phyloP scores from a whole-genome alignment of 2,113 vertebrate genomes.

The Todiramphus saurophagus region DNA sequence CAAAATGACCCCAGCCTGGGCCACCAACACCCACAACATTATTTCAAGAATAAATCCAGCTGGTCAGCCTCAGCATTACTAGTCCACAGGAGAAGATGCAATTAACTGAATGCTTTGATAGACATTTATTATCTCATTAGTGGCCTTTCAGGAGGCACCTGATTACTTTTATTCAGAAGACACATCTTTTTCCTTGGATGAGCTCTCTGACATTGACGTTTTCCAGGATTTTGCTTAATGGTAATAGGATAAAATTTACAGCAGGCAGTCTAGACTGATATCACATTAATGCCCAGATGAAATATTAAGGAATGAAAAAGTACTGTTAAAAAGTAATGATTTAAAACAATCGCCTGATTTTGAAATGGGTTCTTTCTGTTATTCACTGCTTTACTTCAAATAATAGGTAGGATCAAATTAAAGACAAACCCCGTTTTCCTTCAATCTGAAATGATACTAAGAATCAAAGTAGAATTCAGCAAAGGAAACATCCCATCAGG shows the following conservation, averaged over 20 bases:
- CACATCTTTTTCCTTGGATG: not conserved
- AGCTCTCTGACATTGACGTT: not conserved
- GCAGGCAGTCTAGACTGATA: not conserved
- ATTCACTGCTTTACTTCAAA: not conserved
- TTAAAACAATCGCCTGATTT: not conserved
- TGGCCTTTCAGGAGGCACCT: not conserved
- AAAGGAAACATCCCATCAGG: not conserved
- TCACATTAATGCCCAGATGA: not conserved
- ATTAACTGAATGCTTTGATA: not conserved
- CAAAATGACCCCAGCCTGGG: not conserved
- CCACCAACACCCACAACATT: rapidly evolving
- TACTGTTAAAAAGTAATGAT: not conserved
- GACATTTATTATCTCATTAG: not conserved
- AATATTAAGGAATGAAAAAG: not conserved
- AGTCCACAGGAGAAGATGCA: not conserved
- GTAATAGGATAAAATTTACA: not conserved
- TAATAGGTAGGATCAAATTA: not conserved
- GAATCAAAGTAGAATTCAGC: not conserved
- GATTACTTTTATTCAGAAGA: not conserved
- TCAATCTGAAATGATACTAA: not conserved
- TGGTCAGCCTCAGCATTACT: not conserved
- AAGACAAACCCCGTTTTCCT: not conserved
- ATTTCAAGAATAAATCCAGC: not conserved
- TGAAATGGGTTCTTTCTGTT: not conserved
- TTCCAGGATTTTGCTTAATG: not conserved